phyloP scores from a whole-genome alignment of 2,888 invertebrate species.

The Tricholauxania praeusta region DNA sequence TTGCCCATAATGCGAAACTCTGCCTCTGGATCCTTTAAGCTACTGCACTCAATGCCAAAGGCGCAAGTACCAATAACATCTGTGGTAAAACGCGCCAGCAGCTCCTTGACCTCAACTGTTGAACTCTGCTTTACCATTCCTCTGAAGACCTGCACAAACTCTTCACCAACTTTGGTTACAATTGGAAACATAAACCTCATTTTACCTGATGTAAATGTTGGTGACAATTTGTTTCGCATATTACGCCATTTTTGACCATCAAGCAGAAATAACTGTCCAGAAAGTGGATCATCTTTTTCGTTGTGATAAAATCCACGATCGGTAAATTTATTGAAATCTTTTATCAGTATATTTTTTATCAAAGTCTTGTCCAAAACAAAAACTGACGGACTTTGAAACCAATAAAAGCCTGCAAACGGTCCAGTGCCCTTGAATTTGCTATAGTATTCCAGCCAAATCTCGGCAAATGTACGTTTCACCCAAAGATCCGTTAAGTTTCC shows the following conservation, averaged over 20 bases:
- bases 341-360: conserved; percentile 46
- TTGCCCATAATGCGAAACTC: conserved; percentile 63
- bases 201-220: conserved; percentile 59
- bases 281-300: conserved; percentile 46
- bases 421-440: conserved; percentile 53
- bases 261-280: conserved; percentile 50
- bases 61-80: conserved; percentile 70
- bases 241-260: conserved; percentile 66
- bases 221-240: conserved; percentile 54
- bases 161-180: conserved; percentile 47
- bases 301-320: conserved; percentile 48
- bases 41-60: conserved; percentile 69
- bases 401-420: conserved; percentile 60
- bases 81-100: conserved; percentile 68
- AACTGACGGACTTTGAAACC: conserved; percentile 50
- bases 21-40: conserved; percentile 64
- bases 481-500: conserved; percentile 43
- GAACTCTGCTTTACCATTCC: conserved; percentile 42
- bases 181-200: conserved; percentile 58
- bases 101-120: conserved; percentile 58
- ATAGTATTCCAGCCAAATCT: conserved; percentile 51
- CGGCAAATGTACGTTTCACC: conserved; percentile 34
- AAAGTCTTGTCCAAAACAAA: conserved; percentile 44
- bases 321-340: conserved; percentile 47
- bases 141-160: conserved; percentile 44